phyloP scores from a whole-genome alignment of 2,888 invertebrate species.

The Protophormia terraenovae region DNA sequence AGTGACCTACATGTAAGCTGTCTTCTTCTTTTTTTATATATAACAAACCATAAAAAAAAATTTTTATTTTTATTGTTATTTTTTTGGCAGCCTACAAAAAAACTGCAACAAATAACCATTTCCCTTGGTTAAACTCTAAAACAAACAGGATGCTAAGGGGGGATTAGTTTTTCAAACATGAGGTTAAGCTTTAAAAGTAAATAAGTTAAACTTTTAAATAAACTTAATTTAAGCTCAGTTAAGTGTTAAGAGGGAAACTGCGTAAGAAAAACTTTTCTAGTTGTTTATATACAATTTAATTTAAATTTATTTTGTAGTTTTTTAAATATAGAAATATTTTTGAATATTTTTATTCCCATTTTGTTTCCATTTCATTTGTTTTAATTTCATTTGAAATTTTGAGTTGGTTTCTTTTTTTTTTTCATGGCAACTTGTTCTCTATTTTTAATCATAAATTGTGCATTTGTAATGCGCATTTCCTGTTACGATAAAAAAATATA shows the following conservation, averaged over 20 bases:
- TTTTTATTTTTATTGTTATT: constrained; percentile 16
- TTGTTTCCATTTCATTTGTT: constrained; percentile 24
- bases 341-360: too few relatives aligned
- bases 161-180: too few relatives aligned
- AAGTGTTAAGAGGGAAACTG: too few relatives aligned
- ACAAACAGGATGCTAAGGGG: not conserved
- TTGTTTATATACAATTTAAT: too few relatives aligned
- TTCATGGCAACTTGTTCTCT: not conserved
- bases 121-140: not conserved
- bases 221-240: too few relatives aligned
- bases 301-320: too few relatives aligned
- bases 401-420: not conserved
- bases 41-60: constrained; percentile 30
- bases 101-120: constrained; percentile 22
- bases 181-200: too few relatives aligned
- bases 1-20: constrained; percentile 46
- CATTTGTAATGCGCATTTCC: constrained; percentile 63
- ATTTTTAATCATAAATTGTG: constrained; percentile 24
- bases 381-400: constrained; percentile 14
- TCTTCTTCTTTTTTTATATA: not conserved
- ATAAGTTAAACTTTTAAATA: too few relatives aligned
- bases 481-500: constrained; percentile 61
- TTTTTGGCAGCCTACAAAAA: constrained; percentile 14
- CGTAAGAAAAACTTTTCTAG: too few relatives aligned
- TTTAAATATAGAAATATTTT: too few relatives aligned